Evolutionary conservation across 2,888 invertebrate genomes (phyloP), one percentile per base, ranked within the genome.

Genomic region (Noctuana brunneofusca): DNA sequence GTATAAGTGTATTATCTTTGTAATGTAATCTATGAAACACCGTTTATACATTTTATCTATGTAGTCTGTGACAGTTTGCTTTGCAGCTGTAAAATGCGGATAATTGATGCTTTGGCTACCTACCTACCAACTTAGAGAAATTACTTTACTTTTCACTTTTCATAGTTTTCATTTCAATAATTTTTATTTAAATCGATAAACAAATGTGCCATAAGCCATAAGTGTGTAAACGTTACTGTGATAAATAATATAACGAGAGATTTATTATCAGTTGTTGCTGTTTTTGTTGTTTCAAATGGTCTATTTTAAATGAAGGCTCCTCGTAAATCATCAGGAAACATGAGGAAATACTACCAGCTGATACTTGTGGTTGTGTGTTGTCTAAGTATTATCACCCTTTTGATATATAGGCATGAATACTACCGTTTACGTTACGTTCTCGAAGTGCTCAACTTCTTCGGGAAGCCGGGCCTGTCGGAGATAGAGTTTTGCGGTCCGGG

Each of bases 321-420:
- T 66, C 83, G 89, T 68, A 86, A 86, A 71, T 74, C 87, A 32
- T 73, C 84, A 65, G 81, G 80, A 41, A 74, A 71, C 75, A 89
- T 97, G 97, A 94, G 95, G 81, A 97, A 97, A 87, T 97, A 97
- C 83, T 96, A 96, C 74, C 97, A 96, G 83, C 92, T 96, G 52
- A 86, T 95, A 57, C 91, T 97, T 57, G 87, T 96, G 58, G 84
- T 96, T 14, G 90, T 95, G 57, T 96, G 96, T 58, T 84, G 94
- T 68, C 80, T 96, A 35, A 97, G 97, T 81, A 89, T 97, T 35
- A 88, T 94, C 14, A 93, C 96, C 12, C 92, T 97, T 67, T 87
- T 97, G 20, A 94, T 97, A 75, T 97, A 97, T 80, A 94, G 96
- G 66, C 96, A 96, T 73, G 97, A 97, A 81, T 97, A 97, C 76